Conservation (phyloP, 2,888 invertebrate species). For the Lasius fuliginosus region DNA sequence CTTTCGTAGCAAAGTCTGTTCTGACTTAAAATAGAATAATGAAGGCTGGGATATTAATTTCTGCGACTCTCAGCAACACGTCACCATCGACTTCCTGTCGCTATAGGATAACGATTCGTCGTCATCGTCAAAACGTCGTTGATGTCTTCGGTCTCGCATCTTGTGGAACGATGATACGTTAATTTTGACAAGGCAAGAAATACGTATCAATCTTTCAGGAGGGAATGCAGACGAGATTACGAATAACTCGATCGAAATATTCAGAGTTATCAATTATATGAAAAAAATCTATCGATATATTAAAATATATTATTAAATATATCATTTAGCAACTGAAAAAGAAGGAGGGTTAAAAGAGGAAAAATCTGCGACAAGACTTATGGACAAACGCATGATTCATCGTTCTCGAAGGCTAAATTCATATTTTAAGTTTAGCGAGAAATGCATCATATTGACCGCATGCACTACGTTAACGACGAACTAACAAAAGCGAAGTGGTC, state of each 20-base stretch:
- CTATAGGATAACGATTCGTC: slow-evolving; percentile 13
- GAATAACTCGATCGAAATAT: background rate
- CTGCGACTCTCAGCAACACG: slow-evolving; percentile 37
- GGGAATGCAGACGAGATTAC: background rate
- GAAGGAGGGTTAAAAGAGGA: background rate
- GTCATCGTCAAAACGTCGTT: slow-evolving; percentile 12
- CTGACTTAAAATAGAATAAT: slow-evolving; percentile 41
- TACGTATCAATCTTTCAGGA: background rate
- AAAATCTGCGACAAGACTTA: background rate
- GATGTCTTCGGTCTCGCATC: background rate
- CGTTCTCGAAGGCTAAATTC: background rate
- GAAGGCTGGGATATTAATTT: slow-evolving; percentile 39
- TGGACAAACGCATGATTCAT: background rate
- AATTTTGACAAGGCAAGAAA: background rate
- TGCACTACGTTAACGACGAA: background rate
- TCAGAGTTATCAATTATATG: background rate
- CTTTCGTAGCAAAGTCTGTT: slow-evolving; percentile 20
- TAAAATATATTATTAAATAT: background rate
- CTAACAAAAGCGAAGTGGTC: background rate
- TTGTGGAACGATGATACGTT: background rate
- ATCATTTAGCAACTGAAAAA: background rate
- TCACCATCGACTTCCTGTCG: slow-evolving; percentile 40
- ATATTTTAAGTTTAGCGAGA: background rate
- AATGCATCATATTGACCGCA: background rate
- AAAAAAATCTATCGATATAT: background rate